Base-by-base conservation (phyloP, 2,113 vertebrate species). In the Poeciliopsis prolifica region DNA sequence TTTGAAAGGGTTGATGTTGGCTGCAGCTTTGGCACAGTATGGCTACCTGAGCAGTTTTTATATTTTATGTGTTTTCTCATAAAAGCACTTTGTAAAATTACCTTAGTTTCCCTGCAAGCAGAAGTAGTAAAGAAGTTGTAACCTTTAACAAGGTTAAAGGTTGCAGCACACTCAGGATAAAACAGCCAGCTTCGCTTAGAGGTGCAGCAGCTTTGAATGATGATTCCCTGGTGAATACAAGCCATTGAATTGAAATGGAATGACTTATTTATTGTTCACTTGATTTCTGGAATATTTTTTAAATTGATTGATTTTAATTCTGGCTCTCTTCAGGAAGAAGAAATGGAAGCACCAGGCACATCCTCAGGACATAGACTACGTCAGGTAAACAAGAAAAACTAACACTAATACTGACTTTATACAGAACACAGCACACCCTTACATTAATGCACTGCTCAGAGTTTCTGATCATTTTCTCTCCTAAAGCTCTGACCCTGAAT, bases 281-380 rank as follows among this genome's bases (percentile, higher is more conserved):
- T 54, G 19, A 22, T 54, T 54, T 54, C 19, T 7, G 2, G 24
- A 7, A 6, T 51, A 24, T 51, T 51, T 22, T 51, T 51, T 51
- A 5, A 51, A 19, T 51, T 17, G 19, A 51, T 17, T 17, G 15
- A 22, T 22, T 42, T 14, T 6, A 22, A 30, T 69, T 79, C 61
- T 51, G 31, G 31, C 26, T 31, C 1, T 48, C 65, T 40, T 54
- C 84, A 98, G 97, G 96, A 96, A 78, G 95, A 96, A 30, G 92
- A 96, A 15, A 68, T 93, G 83, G 92, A 94, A 75, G 92, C 83
- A 72, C 96, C 96, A 5, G 95, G 95, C 85, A 95, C 96, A 10
- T 96, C 96, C n/a, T 94, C 94, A 12, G 95, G 94, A 89, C 95
- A 93, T 70, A 87, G 93, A 80, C 91, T 95, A 79, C 95, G 92